Percentiles rank a stretch among this genome's conserved stretches.
phyloP scores from a whole-genome alignment of 2,888 invertebrate species.

The Andrena fulva region DNA sequence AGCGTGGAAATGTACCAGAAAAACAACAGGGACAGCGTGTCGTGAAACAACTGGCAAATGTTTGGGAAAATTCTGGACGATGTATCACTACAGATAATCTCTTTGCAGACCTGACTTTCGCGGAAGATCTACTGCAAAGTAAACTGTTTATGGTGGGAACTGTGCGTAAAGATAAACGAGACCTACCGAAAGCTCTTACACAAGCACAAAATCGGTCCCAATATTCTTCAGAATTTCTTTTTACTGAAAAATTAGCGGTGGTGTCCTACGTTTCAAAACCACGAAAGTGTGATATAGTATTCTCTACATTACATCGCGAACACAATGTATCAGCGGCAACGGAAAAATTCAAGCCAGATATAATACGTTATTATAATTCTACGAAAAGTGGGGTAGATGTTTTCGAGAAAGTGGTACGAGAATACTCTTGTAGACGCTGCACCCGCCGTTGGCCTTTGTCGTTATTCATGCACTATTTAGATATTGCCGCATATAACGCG shows the following conservation, averaged over 20 bases:
- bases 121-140: no score
- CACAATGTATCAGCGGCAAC: neutral
- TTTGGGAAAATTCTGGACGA: no score
- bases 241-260: neutral
- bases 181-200: no score
- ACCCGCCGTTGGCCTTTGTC: neutral
- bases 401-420: neutral
- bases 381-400: neutral
- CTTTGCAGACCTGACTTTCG: no score
- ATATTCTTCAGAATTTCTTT: slow-evolving; percentile 10
- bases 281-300: neutral
- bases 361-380: slow-evolving; percentile 12
- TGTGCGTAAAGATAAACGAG: no score
- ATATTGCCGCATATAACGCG: slow-evolving; percentile 9
- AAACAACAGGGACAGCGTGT: no score
- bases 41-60: no score
- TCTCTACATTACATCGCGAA: neutral
- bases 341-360: neutral
- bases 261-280: slow-evolving; percentile 8
- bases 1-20: no score
- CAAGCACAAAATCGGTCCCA: neutral
- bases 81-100: no score
- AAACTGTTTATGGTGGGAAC: no score
- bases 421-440: slow-evolving; percentile 4
- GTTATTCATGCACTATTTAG: slow-evolving; percentile 10